These are phyloP conservation scores for Argynnis bischoffii DNA, from an alignment of 2,888 invertebrate genomes.

Conservation along the genomic window DNA sequence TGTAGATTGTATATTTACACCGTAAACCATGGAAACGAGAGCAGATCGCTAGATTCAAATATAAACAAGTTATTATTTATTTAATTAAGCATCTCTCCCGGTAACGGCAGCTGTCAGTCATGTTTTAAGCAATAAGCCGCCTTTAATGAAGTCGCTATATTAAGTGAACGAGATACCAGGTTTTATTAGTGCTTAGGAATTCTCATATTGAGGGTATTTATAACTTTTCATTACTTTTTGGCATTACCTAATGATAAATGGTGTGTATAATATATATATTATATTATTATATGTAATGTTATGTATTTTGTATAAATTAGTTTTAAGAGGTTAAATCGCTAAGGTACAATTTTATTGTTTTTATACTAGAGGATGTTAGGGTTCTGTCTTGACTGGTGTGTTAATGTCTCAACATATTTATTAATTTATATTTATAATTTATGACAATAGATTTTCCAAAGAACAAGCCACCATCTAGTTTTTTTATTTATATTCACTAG, in stretches of 20 bases:
- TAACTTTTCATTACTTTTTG: not conserved
- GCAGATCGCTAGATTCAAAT: too few relatives aligned
- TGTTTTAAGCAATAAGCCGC: slow-evolving; percentile 36
- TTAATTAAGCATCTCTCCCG: slow-evolving; percentile 6
- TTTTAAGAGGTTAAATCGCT: not conserved
- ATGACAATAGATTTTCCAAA: not conserved
- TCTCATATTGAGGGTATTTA: slow-evolving; percentile 6
- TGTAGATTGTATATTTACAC: too few relatives aligned
- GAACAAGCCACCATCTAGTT: too few relatives aligned
- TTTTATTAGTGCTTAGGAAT: slow-evolving; percentile 30
- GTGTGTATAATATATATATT: too few relatives aligned
- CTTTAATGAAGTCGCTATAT: slow-evolving; percentile 36
- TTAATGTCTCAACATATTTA: too few relatives aligned
- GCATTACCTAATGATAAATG: not conserved
- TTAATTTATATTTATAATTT: too few relatives aligned
- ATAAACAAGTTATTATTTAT: slow-evolving; percentile 5
- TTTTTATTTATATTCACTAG: slow-evolving; percentile 17
- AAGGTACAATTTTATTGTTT: not conserved
- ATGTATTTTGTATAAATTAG: too few relatives aligned
- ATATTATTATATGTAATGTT: too few relatives aligned
- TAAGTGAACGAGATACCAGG: slow-evolving; percentile 30
- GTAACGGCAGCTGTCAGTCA: slow-evolving; percentile 31
- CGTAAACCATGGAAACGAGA: too few relatives aligned
- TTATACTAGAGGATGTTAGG: too few relatives aligned
- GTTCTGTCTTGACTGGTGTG: too few relatives aligned